These are phyloP conservation scores for Ranitomeya variabilis DNA, from an alignment of 2,113 vertebrate species.

Conservation along the genomic window DNA sequence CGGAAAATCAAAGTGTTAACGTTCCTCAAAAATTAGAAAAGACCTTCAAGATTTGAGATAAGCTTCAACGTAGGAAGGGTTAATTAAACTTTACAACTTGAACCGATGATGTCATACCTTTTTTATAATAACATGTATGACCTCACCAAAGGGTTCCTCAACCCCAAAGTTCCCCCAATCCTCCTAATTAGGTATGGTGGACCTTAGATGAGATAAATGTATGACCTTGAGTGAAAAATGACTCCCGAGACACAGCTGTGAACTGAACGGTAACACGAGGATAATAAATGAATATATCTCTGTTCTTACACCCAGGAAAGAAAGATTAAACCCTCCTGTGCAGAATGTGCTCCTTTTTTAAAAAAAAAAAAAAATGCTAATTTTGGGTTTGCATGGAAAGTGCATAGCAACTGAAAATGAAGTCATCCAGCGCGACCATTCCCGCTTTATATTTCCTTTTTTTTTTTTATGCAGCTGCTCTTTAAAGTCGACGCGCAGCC, in stretches of 20 bases:
- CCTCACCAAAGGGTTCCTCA: background rate
- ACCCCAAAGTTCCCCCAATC: background rate
- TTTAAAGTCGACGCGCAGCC: conserved; percentile 60
- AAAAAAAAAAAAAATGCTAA: conserved; percentile 62
- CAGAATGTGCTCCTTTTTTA: conserved; percentile 64
- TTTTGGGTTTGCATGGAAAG: conserved; percentile 63
- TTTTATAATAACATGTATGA: background rate
- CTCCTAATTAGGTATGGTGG: background rate
- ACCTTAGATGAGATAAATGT: conserved; percentile 42
- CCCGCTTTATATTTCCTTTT: conserved; percentile 54
- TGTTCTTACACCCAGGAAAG: conserved; percentile 56
- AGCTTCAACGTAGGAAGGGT: background rate
- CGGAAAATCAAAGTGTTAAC: conserved; percentile 4
- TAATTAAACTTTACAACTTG: background rate
- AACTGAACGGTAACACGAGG: conserved; percentile 56
- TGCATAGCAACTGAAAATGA: conserved; percentile 58
- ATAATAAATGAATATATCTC: conserved; percentile 62
- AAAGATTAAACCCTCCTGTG: conserved; percentile 60
- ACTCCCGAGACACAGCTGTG: conserved; percentile 65
- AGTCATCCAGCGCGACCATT: conserved; percentile 62
- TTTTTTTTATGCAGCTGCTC: conserved; percentile 63
- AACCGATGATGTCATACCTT: background rate
- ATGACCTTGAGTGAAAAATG: conserved; percentile 65
- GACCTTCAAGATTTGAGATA: background rate
- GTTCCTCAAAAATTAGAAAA: background rate